Base-by-base conservation (phyloP, 2,113 vertebrate genomes). In the Fregata magnificens region DNA sequence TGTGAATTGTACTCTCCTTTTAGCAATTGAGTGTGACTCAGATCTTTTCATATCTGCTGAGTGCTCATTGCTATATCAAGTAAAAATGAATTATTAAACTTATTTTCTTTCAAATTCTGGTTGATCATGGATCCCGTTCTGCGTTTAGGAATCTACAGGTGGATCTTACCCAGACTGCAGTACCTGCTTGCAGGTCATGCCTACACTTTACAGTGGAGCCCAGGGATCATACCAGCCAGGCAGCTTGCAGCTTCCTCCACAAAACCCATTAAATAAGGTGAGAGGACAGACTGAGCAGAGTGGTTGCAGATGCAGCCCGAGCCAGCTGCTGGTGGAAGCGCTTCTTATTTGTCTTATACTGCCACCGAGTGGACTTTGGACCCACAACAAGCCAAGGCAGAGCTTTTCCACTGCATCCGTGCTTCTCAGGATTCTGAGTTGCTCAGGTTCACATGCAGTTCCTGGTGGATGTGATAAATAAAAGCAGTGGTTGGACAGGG, bases 121-220 rank as follows among this genome's bases (percentile, higher is more conserved):
- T 49, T 82, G 83, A 84, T 70, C 44, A 3, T 38, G 71, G 83
- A 72, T 90, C 67, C 93, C 61, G 0, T 67, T 53, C 25, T 98
- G 21, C 79, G 76, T 90, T 38, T 95, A 99, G 98, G 96, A 97
- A 91, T 85, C 97, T 42, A 47, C 96, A 9, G 97, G 97, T 52
- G 89, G 98, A 36, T 93, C 96, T 74, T 98, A 98, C 78, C 97
- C 98, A 58, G 98, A 98, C 93, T 99, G 98, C 97, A 98, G 79
- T 42, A 96, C 98, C 87, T 99, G 98, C 98, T 98, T 99, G 97
- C 98, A 98, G 94, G 98, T 98, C 13, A 83, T 98, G 69, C 98
- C 98, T 96, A 95, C 98, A 61, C 98, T 99, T 97, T 98, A 98
- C 92, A 96, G 98, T 50, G 98, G 98, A 95, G 98, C 98, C 79